Base-by-base conservation (phyloP, 2,113 vertebrate species). In the Larimichthys crocea region DNA sequence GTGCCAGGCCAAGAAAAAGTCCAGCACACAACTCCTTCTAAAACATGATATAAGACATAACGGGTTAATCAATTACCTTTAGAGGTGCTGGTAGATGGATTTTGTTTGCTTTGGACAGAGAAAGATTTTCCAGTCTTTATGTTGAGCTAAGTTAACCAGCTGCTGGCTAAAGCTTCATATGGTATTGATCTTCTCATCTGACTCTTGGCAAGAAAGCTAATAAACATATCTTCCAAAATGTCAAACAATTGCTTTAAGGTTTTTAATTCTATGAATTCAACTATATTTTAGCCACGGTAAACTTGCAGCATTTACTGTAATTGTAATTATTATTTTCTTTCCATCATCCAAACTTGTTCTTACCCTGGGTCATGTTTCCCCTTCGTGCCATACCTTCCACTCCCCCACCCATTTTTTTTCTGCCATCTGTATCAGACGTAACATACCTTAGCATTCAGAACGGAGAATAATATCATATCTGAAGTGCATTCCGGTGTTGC, bases 401-500 rank as follows among this genome's bases (percentile, higher is more conserved):
- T 50, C 31, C 35, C 31, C 22, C 50, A 26, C 42, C 20, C 49
- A 6, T 67, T 12, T 61, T 35, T 31, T 17, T 15, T 74, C 29
- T 80, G 24, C 49, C 42, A 44, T 78, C 74, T 56, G 72, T 85
- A 72, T 80, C 63, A 49, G 16, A 84, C 57, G 46, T 29, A 42
- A 59, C 76, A 78, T 79, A 78, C 22, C 62, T 78, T 60, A n/a
- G 61, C 80, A 73, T 73, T 66, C 69, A 79, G 53, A 69, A 53
- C 29, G 59, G 55, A 56, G 65, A 88, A 85, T 56, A 66, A 74
- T 69, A 53, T 84, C 68, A 56, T 76, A 82, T 90, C 83, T 88
- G 53, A 75, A 84, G 73, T 56, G 17, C 77, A 76, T 91, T 92
- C 83, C 84, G 42, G 42, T 80, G 87, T 76, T 81, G 57, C 81